Conservation (phyloP, 2,888 invertebrate genomes). For the Ganaspis brasiliensis region DNA sequence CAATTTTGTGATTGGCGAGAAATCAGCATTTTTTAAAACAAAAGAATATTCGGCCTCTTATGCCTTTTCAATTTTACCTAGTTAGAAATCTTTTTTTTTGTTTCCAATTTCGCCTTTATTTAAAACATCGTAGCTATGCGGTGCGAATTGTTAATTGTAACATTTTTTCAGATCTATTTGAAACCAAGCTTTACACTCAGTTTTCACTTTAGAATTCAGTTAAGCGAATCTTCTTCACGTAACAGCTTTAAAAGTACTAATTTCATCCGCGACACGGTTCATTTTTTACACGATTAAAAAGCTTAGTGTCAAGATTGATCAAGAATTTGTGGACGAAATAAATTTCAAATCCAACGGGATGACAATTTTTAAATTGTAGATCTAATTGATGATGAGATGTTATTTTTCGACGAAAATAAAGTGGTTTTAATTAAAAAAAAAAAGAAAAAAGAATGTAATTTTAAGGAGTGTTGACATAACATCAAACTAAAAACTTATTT, state of each 20-base stretch:
- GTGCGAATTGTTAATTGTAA: background rate
- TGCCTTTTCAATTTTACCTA: background rate
- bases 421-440: too few relatives aligned
- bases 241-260: slow-evolving; percentile 43
- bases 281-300: background rate
- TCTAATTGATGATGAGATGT: too few relatives aligned
- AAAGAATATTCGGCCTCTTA: background rate
- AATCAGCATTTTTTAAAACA: background rate
- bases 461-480: too few relatives aligned
- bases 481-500: too few relatives aligned
- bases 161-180: background rate
- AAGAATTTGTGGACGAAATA: too few relatives aligned
- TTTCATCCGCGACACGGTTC: slow-evolving; percentile 24
- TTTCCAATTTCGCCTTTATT: background rate
- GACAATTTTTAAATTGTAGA: too few relatives aligned
- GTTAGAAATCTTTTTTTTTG: background rate
- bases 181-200: slow-evolving; percentile 64
- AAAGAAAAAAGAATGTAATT: too few relatives aligned
- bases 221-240: slow-evolving; percentile 36
- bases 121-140: background rate
- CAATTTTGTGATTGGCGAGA: background rate
- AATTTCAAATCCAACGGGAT: too few relatives aligned
- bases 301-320: too few relatives aligned
- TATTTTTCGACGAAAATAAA: too few relatives aligned
- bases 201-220: slow-evolving; percentile 44